These are phyloP conservation scores for Cyprinus carpio DNA, from an alignment of 2,113 vertebrate genomes.

Conservation along the genomic window DNA sequence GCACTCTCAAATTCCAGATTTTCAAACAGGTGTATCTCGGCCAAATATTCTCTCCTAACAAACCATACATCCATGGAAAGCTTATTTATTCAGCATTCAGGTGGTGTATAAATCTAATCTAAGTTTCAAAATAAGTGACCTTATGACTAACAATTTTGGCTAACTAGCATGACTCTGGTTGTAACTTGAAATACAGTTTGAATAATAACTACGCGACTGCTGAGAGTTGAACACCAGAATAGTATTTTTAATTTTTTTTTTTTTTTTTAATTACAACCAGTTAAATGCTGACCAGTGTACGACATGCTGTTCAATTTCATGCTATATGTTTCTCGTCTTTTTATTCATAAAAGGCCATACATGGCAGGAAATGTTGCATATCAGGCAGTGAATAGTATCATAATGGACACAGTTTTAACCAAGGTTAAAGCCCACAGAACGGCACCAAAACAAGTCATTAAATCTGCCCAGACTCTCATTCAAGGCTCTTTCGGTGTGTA, in stretches of 20 bases:
- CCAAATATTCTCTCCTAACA: no score
- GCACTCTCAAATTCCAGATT: no score
- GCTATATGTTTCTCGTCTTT: background rate
- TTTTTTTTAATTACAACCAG: background rate
- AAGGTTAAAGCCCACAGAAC: conserved; percentile 28
- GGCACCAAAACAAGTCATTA: conserved; percentile 18
- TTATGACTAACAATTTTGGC: no score
- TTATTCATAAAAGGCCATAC: background rate
- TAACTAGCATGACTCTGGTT: background rate
- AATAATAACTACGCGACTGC: background rate
- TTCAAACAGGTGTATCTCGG: no score
- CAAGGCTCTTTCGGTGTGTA: conserved; percentile 14
- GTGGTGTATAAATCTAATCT: no score
- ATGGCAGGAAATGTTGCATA: background rate
- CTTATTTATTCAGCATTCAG: no score
- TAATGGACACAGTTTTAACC: conserved; percentile 30
- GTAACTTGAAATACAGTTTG: background rate
- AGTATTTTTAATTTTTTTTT: background rate
- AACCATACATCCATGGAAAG: no score
- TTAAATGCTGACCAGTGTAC: background rate
- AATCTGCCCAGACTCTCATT: background rate
- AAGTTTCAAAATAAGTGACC: no score
- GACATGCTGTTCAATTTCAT: background rate
- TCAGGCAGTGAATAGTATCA: conserved; percentile 17
- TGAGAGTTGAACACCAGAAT: background rate